phyloP scores from a whole-genome alignment of 2,888 invertebrate species.

The Meliscaeva auricollis region DNA sequence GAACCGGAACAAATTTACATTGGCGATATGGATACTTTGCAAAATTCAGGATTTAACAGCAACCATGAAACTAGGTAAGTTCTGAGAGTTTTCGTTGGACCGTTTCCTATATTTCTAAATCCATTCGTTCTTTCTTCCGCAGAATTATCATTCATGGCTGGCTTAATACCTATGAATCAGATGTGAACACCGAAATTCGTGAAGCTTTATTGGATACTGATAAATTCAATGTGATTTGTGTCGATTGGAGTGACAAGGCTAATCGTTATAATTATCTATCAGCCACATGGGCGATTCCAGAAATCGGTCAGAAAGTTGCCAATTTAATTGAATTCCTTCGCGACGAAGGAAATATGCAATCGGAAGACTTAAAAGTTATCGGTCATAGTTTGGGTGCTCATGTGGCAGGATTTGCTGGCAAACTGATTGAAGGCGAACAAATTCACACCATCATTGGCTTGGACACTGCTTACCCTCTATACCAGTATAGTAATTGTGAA shows the following conservation, averaged over 20 bases:
- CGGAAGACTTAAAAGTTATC: constrained; percentile 85
- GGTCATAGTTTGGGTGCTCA: constrained; percentile 87
- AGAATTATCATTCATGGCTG: constrained; percentile 86
- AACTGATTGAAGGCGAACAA: constrained; percentile 85
- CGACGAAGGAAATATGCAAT: constrained; percentile 83
- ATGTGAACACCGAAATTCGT: constrained; percentile 79
- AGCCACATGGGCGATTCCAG: constrained; percentile 83
- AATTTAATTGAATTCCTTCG: constrained; percentile 82
- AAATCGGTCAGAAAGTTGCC: constrained; percentile 79
- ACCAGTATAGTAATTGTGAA: constrained; percentile 77
- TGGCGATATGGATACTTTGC: not conserved
- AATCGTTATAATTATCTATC: constrained; percentile 85
- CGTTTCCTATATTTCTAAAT: no score
- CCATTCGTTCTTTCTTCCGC: no score
- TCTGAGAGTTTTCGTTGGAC: no score
- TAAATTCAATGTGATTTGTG: constrained; percentile 86
- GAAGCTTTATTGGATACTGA: constrained; percentile 85
- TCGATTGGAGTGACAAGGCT: constrained; percentile 87
- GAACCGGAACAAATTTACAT: not conserved
- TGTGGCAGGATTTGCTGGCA: constrained; percentile 86
- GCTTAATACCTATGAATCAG: constrained; percentile 85
- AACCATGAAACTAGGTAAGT: constrained; percentile 1
- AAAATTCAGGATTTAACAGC: not conserved
- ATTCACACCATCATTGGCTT: constrained; percentile 86
- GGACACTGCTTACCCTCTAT: constrained; percentile 81